phyloP scores from a whole-genome alignment of 2,113 vertebrate species.

The Erpornis zantholeuca region DNA sequence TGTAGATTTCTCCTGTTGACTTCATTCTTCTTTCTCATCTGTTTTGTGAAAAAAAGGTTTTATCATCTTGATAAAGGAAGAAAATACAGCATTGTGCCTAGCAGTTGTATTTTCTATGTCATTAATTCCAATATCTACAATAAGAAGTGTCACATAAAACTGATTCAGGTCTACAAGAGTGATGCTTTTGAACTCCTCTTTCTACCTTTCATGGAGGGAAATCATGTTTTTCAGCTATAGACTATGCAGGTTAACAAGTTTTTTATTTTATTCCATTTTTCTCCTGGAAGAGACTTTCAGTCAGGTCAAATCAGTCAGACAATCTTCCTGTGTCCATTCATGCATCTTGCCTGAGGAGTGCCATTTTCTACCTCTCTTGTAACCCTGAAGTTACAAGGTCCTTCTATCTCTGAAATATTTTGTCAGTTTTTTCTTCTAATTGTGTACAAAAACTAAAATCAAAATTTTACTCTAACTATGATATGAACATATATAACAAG shows the following conservation, averaged over 20 bases:
- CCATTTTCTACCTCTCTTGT: neutral
- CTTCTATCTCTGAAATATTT: neutral
- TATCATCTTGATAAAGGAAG: slow-evolving; percentile 23
- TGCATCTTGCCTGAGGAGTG: neutral
- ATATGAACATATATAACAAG: neutral
- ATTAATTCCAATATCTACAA: slow-evolving; percentile 43
- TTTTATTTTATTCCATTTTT: neutral
- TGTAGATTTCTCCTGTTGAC: slow-evolving; percentile 8
- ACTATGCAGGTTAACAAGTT: neutral
- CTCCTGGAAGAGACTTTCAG: neutral
- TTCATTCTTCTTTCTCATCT: slow-evolving; percentile 37
- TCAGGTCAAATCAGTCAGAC: neutral
- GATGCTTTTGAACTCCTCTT: neutral
- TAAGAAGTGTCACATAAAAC: neutral
- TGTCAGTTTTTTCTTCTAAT: neutral
- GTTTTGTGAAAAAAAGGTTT: neutral
- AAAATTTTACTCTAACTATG: neutral
- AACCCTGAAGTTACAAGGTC: neutral
- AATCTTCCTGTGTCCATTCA: neutral
- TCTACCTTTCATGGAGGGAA: neutral
- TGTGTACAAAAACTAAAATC: neutral
- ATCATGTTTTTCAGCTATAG: neutral
- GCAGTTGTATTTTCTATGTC: slow-evolving; percentile 43
- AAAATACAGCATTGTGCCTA: neutral
- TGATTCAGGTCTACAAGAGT: neutral